These are phyloP conservation scores for Neosilurus mollespiculum DNA, from an alignment of 2,797 vertebrate genomes.

Conservation along the genomic window DNA sequence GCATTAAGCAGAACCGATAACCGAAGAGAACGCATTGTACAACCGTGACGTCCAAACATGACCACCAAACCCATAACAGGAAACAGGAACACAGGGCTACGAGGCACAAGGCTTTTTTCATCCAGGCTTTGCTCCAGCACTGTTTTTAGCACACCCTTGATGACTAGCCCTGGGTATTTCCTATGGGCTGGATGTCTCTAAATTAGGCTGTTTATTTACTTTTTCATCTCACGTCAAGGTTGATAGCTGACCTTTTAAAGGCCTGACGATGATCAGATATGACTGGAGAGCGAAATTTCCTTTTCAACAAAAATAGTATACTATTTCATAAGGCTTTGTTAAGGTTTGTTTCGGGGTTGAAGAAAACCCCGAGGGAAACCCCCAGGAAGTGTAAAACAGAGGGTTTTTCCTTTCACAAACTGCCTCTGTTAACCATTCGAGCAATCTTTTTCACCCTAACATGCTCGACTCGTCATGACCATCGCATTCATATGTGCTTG, in stretches of 20 bases:
- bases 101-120: neutral
- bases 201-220: conserved; percentile 5
- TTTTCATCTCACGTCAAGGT: neutral
- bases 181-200: neutral
- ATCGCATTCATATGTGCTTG: too few relatives aligned
- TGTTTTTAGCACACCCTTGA: conserved; percentile 8
- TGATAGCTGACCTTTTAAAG: neutral
- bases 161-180: conserved; percentile 7
- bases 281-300: neutral
- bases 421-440: neutral
- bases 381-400: neutral
- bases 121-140: neutral
- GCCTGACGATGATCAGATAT: neutral
- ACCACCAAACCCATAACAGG: conserved; percentile 28
- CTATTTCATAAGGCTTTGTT: neutral
- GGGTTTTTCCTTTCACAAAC: neutral
- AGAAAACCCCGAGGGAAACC: neutral
- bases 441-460: neutral
- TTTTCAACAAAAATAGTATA: neutral
- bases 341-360: neutral
- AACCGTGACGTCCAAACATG: conserved; percentile 12
- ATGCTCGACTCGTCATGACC: neutral
- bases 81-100: conserved; percentile 17
- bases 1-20: conserved; percentile 32
- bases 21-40: conserved; percentile 14